These are phyloP conservation scores for Blastomussa wellsi DNA, from an alignment of 92 coral and sea anemone genomes.

Conservation along the genomic window DNA sequence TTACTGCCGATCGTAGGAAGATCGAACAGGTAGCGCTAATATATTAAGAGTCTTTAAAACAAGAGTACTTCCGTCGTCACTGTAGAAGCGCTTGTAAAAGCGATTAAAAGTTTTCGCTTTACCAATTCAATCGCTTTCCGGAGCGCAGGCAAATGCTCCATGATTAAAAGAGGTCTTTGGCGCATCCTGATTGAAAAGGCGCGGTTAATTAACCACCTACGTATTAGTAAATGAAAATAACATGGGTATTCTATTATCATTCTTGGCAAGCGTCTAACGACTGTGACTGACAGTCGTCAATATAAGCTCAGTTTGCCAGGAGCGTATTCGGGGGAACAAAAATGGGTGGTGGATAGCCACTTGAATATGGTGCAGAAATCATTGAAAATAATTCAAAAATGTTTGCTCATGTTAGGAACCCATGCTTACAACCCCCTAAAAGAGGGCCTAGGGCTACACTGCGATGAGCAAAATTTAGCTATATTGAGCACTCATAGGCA, in stretches of 20 bases:
- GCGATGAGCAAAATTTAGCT: no score
- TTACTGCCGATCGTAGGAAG: not conserved
- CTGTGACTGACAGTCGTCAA: not conserved
- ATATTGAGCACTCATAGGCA: no score
- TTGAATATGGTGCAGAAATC: no score
- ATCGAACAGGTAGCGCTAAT: not conserved
- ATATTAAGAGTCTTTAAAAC: not conserved
- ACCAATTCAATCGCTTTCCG: not conserved
- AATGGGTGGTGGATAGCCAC: no score
- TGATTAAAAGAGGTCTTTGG: not conserved
- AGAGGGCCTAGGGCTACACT: no score
- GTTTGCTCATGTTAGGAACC: no score
- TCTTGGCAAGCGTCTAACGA: not conserved
- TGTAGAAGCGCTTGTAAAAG: not conserved
- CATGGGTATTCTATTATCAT: not conserved
- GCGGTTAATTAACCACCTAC: not conserved
- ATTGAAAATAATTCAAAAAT: no score
- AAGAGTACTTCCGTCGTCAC: not conserved
- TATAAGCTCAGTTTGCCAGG: not conserved
- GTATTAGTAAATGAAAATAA: not conserved
- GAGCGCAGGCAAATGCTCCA: not conserved
- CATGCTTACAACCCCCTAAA: no score
- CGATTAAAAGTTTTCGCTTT: not conserved
- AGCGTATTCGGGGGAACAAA: no score
- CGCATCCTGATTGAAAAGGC: constrained; percentile 8